Conservation (phyloP, 2,797 vertebrate species). For the Gobionotothen gibberifrons region DNA sequence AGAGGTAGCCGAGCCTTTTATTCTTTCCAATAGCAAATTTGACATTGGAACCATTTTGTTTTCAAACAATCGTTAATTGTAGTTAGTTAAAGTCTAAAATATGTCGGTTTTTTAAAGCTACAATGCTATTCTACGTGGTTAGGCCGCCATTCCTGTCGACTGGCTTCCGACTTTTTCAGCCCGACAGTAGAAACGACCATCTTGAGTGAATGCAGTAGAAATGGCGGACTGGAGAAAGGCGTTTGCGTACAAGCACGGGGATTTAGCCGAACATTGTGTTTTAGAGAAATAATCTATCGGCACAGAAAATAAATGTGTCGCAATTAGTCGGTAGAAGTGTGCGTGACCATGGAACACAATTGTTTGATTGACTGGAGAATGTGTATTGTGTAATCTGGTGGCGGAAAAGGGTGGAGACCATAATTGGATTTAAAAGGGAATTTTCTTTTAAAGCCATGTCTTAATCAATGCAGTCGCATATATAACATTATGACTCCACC, state of each 20-base stretch:
- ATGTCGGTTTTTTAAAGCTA: accelerated
- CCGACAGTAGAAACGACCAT: slow-evolving; percentile 62
- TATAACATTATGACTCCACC: no score
- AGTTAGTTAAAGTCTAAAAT: accelerated
- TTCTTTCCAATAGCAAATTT: accelerated
- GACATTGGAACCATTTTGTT: accelerated
- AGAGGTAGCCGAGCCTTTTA: neutral
- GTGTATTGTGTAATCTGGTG: neutral
- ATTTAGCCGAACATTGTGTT: neutral
- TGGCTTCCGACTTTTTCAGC: neutral
- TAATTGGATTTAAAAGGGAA: neutral
- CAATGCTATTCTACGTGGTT: accelerated
- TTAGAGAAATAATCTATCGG: neutral
- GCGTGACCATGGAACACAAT: no score
- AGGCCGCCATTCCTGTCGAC: no score
- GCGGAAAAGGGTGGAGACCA: no score
- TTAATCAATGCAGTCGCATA: no score
- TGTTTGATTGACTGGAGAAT: no score
- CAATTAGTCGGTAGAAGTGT: neutral
- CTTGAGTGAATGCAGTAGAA: slow-evolving; percentile 70
- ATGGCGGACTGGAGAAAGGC: slow-evolving; percentile 70
- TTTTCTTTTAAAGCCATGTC: neutral
- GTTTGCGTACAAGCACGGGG: neutral
- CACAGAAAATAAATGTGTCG: accelerated
- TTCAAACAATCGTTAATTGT: accelerated